Conservation (phyloP, 2,797 vertebrate species). For the Gambelia wislizenii region DNA sequence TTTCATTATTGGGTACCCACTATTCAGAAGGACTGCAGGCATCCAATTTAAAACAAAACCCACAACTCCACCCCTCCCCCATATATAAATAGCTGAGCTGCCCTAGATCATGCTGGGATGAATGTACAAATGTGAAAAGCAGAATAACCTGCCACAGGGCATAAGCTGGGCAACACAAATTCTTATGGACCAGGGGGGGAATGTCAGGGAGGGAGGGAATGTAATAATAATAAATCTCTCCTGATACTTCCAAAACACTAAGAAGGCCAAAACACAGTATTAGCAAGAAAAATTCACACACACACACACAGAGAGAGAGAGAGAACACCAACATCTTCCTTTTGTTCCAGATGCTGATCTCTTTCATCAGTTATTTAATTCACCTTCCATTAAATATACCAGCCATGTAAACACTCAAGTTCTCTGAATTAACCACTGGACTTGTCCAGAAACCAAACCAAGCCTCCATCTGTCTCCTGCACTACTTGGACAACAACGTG, state of each 20-base stretch:
- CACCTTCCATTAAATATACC: slow-evolving; percentile 57
- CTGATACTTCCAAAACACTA: not conserved
- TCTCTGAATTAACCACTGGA: slow-evolving; percentile 56
- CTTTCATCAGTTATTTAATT: slow-evolving; percentile 65
- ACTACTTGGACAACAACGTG: not conserved
- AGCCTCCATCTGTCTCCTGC: not conserved
- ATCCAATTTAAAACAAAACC: slow-evolving; percentile 23
- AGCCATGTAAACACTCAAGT: slow-evolving; percentile 59
- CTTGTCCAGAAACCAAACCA: slow-evolving; percentile 17
- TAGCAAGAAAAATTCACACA: slow-evolving; percentile 33
- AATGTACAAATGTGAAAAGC: not conserved
- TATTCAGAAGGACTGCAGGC: slow-evolving; percentile 31
- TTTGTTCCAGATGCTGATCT: slow-evolving; percentile 62
- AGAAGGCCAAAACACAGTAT: slow-evolving; percentile 17
- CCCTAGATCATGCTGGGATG: not conserved
- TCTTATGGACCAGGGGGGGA: not conserved
- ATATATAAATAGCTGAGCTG: not conserved
- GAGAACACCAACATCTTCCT: not conserved
- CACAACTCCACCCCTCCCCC: not conserved
- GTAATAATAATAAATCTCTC: accelerated
- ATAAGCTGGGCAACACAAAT: not conserved
- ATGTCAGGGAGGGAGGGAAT: accelerated
- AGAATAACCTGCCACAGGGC: slow-evolving; percentile 28
- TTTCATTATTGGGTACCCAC: slow-evolving; percentile 9
- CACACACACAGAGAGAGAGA: too few species aligned